Base-by-base conservation (phyloP, 2,888 invertebrate species). In the Rotaria socialis region DNA sequence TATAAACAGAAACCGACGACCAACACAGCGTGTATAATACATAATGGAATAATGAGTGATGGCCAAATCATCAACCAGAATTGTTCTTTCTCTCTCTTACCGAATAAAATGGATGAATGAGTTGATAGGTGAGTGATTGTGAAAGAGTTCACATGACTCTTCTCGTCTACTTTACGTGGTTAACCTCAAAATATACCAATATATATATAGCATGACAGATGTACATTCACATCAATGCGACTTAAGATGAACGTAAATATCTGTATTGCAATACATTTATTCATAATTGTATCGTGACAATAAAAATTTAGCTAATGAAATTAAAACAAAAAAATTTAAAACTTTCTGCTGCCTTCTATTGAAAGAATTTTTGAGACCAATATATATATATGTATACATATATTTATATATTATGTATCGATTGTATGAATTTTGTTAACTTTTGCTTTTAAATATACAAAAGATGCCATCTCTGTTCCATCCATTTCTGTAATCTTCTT, bases 11-110 rank as follows among this genome's bases (percentile, higher is more conserved):
- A 67, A 19, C 67, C 19, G 35, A 27, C 35, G 67, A 41, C 35
- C 35, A 27, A 41, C 67, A 5, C 35, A 67, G 67, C 67, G 4
- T 14, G 16, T 67, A 67, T 41, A 67, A 67, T 67, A 8, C 10
- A 67, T 67, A 67, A 67, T 67, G 35, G 67, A 67, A 35, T 67
- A 67, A 67, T 67, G 67, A 67, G 67, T 67, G 67, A 67, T 67
- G 67, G 67, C 35, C 67, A 14, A 67, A 67, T 67, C 67, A 67
- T 67, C 67, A 35, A 67, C 67, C 27, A 35, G 35, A 67, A 35
- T 19, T 67, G 35, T 35, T 35, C 35, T 35, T 35, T 35, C 35
- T 35, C 35, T 67, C 27, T 67, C 19, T 67, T 67, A 67, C 35
- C 19, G 7, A 35, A 67, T 67, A 67, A 67, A 67, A 67, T 35